A percentile compares a stretch with the other conserved stretches of the same genome.
Conservation (phyloP, 1,140 invertebrate genomes). For the Laupala kohalensis region DNA sequence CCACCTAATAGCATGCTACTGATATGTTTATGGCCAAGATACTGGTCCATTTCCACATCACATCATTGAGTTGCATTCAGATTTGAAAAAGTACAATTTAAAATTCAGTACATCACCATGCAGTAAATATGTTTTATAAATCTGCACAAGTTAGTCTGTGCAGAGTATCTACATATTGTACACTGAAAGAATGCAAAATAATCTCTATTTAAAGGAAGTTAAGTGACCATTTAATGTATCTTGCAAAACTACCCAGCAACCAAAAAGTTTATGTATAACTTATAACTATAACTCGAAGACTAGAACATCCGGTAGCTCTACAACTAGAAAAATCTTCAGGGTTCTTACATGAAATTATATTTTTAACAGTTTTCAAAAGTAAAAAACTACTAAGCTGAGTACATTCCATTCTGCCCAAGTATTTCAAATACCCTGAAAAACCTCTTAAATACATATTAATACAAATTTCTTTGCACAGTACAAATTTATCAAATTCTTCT, state of each 20-base stretch:
- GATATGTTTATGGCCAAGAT: neutral
- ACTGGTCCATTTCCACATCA: neutral
- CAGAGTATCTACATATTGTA: neutral
- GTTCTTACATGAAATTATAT: neutral
- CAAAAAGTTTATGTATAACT: neutral
- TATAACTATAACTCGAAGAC: neutral
- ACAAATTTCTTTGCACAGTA: neutral
- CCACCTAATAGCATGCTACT: neutral
- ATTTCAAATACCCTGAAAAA: neutral
- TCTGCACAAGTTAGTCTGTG: neutral
- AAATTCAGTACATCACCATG: neutral
- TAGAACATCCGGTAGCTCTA: too few relatives aligned
- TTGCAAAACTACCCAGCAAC: neutral
- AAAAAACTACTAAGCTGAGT: too few relatives aligned
- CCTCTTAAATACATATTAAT: neutral
- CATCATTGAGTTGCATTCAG: neutral
- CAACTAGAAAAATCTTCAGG: too few relatives aligned
- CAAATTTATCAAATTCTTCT: neutral
- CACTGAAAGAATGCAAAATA: neutral
- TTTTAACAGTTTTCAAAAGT: neutral
- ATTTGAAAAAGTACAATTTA: neutral
- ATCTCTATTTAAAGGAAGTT: neutral
- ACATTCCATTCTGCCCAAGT: neutral
- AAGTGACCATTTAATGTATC: neutral
- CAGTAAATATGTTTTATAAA: neutral